Evolutionary conservation across 2,113 vertebrate genomes (phyloP).

Genomic region (Cacatua alba): DNA sequence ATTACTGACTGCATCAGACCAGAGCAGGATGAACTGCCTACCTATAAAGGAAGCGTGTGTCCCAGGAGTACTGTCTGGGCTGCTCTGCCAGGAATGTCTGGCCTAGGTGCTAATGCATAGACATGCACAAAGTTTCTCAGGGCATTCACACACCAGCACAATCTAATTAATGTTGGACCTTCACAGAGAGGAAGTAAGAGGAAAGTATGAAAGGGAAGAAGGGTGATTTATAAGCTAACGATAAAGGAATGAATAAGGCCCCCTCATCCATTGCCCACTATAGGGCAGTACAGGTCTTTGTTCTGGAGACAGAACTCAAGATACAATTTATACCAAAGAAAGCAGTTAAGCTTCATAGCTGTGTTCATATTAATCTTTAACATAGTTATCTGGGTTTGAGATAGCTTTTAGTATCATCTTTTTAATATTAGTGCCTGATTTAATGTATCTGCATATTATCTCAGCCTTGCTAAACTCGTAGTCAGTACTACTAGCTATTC

Average conservation of each 20-base stretch:
- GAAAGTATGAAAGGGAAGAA: slow-evolving; percentile 25
- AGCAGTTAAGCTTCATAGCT: not conserved
- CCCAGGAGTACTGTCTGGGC: fast-evolving
- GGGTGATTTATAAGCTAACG: slow-evolving; percentile 34
- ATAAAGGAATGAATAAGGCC: not conserved
- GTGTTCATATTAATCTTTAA: not conserved
- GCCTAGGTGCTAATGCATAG: not conserved
- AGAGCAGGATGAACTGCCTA: not conserved
- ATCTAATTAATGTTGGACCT: not conserved
- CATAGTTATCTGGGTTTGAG: not conserved
- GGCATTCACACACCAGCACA: not conserved
- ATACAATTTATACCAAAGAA: slow-evolving; percentile 9
- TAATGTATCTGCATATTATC: not conserved
- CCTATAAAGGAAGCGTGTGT: fast-evolving
- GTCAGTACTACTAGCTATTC: not conserved
- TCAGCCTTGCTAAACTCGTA: not conserved
- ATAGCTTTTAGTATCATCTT: not conserved
- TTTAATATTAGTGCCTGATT: not conserved
- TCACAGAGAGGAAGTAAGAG: slow-evolving; percentile 13
- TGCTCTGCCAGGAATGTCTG: fast-evolving
- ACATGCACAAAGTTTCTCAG: not conserved
- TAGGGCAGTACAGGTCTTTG: not conserved
- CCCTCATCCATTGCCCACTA: not conserved
- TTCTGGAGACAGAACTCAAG: slow-evolving; percentile 1
- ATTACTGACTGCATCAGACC: not conserved